A percentile compares a stretch with the other conserved stretches of the same genome.
Conservation (phyloP, 2,888 invertebrate genomes). For the Erynnis tages region DNA sequence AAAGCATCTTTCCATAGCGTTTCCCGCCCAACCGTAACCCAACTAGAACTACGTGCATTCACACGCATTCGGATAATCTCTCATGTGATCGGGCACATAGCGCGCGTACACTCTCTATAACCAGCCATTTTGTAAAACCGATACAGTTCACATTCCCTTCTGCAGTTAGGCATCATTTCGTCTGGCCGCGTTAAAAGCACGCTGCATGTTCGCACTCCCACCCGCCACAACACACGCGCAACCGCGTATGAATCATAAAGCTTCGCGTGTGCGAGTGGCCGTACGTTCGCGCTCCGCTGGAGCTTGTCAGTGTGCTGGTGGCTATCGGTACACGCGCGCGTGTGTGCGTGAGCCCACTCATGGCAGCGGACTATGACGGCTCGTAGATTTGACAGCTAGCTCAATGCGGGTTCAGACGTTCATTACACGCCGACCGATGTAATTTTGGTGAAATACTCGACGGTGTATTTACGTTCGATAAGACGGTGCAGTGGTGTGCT, state of each 20-base stretch:
- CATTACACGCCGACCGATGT: slow-evolving; percentile 75
- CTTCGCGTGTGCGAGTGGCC: slow-evolving; percentile 60
- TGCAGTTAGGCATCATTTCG: slow-evolving; percentile 77
- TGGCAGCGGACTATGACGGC: slow-evolving; percentile 82
- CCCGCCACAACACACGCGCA: slow-evolving; percentile 71
- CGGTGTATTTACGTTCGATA: slow-evolving; percentile 61
- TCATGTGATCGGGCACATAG: slow-evolving; percentile 74
- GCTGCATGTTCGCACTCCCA: slow-evolving; percentile 81
- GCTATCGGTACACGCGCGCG: slow-evolving; percentile 61
- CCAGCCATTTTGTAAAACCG: slow-evolving; percentile 74
- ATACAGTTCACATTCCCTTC: slow-evolving; percentile 65
- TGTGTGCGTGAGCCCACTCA: slow-evolving; percentile 76
- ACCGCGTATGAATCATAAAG: slow-evolving; percentile 69
- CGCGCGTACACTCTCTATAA: slow-evolving; percentile 57
- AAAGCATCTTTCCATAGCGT: slow-evolving; percentile 55
- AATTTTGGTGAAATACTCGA: slow-evolving; percentile 72
- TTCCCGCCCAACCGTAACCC: slow-evolving; percentile 71
- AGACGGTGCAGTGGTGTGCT: slow-evolving; percentile 36
- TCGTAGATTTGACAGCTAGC: slow-evolving; percentile 83
- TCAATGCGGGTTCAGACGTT: slow-evolving; percentile 82
- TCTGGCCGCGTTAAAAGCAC: slow-evolving; percentile 77
- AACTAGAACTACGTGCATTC: slow-evolving; percentile 72
- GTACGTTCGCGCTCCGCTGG: slow-evolving; percentile 71
- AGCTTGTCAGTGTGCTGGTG: slow-evolving; percentile 77
- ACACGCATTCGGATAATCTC: slow-evolving; percentile 78